Conservation (phyloP, 2,888 invertebrate species). For the Operophtera brumata region DNA sequence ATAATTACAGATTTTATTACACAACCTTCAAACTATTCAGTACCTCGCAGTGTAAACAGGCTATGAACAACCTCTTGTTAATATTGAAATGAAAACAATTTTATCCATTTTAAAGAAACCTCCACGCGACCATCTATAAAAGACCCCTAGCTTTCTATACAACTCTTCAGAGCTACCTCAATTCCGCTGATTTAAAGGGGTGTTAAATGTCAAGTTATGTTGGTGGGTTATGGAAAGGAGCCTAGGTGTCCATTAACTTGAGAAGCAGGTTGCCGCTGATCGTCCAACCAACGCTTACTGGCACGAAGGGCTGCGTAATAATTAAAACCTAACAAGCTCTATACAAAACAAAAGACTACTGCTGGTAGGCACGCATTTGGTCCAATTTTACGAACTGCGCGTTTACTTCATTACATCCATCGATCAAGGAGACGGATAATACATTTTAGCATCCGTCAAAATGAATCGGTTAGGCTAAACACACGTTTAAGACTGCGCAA, state of each 20-base stretch:
- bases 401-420: too few species aligned
- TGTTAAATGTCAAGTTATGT: conserved; percentile 39
- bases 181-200: conserved; percentile 33
- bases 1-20: conserved; percentile 4
- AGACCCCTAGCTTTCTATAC: conserved; percentile 41
- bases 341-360: too few species aligned
- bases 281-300: background rate
- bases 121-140: conserved; percentile 27
- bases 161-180: conserved; percentile 25
- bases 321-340: too few species aligned
- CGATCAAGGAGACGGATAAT: too few species aligned
- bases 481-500: too few species aligned
- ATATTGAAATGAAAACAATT: conserved; percentile 51
- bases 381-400: too few species aligned
- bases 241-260: conserved; percentile 3
- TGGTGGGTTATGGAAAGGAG: conserved; percentile 37
- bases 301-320: too few species aligned
- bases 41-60: conserved; percentile 38
- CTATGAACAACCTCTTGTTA: conserved; percentile 45
- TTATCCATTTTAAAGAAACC: conserved; percentile 53
- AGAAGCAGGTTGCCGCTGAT: background rate
- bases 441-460: too few species aligned
- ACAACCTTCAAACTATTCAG: conserved; percentile 16
- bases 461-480: too few species aligned
- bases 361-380: too few species aligned